Evolutionary conservation across 2,113 vertebrate genomes (phyloP).

Genomic region (Gymnorhina tibicen): DNA sequence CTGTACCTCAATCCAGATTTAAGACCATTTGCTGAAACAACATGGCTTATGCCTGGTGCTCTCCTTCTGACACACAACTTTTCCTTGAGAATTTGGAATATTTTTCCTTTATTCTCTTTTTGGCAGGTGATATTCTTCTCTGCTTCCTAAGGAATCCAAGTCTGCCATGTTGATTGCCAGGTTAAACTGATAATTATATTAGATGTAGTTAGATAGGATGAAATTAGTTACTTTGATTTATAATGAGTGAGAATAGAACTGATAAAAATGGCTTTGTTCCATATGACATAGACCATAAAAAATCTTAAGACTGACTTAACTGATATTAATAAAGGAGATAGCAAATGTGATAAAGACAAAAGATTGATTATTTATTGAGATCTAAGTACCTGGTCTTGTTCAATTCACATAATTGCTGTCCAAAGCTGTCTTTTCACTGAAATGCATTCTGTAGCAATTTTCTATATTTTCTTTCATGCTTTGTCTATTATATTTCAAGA

Average conservation of each 20-base stretch:
- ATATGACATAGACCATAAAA: not conserved
- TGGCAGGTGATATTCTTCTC: not conserved
- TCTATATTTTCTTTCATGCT: not conserved
- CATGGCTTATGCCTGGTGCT: not conserved
- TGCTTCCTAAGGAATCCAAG: not conserved
- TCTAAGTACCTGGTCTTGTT: not conserved
- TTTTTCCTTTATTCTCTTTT: not conserved
- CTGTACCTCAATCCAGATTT: fast-evolving
- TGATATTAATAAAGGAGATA: not conserved
- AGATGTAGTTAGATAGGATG: not conserved
- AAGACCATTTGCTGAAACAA: not conserved
- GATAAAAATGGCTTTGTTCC: not conserved
- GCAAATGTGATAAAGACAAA: not conserved
- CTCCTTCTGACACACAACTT: not conserved
- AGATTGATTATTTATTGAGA: not conserved
- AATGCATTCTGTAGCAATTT: not conserved
- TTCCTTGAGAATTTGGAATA: not conserved
- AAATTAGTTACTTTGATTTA: not conserved
- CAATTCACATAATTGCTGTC: not conserved
- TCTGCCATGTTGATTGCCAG: not conserved
- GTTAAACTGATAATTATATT: not conserved
- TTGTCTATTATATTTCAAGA: constrained; percentile 2
- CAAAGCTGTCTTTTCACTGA: not conserved
- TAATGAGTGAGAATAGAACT: not conserved
- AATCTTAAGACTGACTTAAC: not conserved